phyloP scores from a whole-genome alignment of 2,888 invertebrate species.

The Hofmannophila pseudospretella region DNA sequence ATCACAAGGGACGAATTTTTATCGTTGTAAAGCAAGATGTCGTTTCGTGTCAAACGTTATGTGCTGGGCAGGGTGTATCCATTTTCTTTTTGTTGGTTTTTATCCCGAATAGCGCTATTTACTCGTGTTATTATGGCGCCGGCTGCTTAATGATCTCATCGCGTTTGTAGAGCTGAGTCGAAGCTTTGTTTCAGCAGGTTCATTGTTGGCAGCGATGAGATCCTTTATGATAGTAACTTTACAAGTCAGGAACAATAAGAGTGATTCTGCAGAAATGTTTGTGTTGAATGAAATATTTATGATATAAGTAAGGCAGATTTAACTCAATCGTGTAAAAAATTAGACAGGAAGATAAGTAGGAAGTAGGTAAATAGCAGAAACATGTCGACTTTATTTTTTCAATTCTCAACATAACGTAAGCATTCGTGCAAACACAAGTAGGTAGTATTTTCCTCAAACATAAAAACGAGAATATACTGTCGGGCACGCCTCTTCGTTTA shows the following conservation, averaged over 20 bases:
- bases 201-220: conserved; percentile 16
- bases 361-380: no score
- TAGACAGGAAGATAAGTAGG: no score
- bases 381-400: no score
- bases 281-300: background rate
- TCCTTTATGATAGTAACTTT: conserved; percentile 26
- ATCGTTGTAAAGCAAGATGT: conserved; percentile 19
- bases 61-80: conserved; percentile 5
- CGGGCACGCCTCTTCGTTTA: conserved; percentile 42
- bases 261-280: conserved; percentile 18
- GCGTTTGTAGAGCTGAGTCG: conserved; percentile 9
- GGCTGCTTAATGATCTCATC: conserved; percentile 8
- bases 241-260: conserved; percentile 25
- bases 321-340: no score
- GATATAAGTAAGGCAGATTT: no score
- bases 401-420: no score
- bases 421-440: no score
- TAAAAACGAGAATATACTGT: no score
- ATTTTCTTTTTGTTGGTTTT: conserved; percentile 9
- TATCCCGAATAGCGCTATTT: conserved; percentile 6
- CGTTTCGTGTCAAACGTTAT: conserved; percentile 12
- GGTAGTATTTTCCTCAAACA: no score
- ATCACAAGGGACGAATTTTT: conserved; percentile 19
- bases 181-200: conserved; percentile 5
- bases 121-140: conserved; percentile 5